phyloP scores from a whole-genome alignment of 2,113 vertebrate genomes.

The Cricetomys ansorgei region DNA sequence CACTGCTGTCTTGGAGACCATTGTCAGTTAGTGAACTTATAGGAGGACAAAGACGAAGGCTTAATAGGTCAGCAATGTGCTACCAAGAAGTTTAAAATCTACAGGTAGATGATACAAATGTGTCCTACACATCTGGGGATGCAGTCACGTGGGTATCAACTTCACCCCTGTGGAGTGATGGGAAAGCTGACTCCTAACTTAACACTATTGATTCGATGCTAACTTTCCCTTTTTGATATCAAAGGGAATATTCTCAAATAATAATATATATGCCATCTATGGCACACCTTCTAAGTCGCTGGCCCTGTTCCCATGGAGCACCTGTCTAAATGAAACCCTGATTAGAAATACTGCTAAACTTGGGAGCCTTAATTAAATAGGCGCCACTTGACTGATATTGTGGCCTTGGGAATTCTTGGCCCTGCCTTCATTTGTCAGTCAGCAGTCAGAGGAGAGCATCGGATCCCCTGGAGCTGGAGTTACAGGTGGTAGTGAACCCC shows the following conservation, averaged over 20 bases:
- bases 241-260: background rate
- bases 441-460: background rate
- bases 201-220: background rate
- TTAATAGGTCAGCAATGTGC: background rate
- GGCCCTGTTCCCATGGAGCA: background rate
- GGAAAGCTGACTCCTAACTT: background rate
- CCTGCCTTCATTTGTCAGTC: background rate
- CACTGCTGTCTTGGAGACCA: background rate
- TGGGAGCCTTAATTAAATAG: background rate
- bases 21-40: background rate
- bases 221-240: background rate
- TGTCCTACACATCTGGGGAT: background rate
- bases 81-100: slow-evolving; percentile 4
- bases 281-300: background rate
- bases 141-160: background rate
- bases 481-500: background rate
- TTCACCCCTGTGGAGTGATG: background rate
- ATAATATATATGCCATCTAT: background rate
- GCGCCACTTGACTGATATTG: background rate
- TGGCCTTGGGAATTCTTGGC: background rate
- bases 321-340: background rate
- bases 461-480: background rate
- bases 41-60: background rate
- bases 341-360: background rate
- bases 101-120: background rate